Evolutionary conservation across 2,113 vertebrate species (phyloP).

Genomic region (Dolichallabes microphthalmus): DNA sequence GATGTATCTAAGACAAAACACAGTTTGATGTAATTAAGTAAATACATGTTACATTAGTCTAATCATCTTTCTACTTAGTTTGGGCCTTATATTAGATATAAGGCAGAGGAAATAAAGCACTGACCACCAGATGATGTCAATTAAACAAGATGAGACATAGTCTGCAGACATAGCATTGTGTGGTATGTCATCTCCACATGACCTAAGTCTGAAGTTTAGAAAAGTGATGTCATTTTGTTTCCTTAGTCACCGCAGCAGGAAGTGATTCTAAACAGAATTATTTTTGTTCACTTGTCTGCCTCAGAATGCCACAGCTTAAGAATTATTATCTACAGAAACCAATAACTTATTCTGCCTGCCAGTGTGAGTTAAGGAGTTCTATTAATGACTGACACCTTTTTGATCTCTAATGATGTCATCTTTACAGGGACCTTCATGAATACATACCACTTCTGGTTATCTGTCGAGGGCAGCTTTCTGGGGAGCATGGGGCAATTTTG

Average conservation of each 20-base stretch:
- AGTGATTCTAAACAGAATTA: constrained; percentile 21
- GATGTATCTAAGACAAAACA: not conserved
- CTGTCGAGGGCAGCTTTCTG: constrained; percentile 53
- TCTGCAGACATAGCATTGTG: not conserved
- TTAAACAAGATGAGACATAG: not conserved
- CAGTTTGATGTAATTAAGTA: too few relatives aligned
- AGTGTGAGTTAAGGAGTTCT: not conserved
- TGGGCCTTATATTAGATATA: not conserved
- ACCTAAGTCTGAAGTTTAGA: constrained; percentile 16
- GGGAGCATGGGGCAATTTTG: constrained; percentile 47
- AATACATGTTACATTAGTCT: not conserved
- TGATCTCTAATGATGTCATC: not conserved
- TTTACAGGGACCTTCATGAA: constrained; percentile 57
- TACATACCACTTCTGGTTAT: constrained; percentile 61
- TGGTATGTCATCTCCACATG: constrained; percentile 8
- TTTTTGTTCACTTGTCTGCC: constrained; percentile 5
- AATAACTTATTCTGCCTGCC: not conserved
- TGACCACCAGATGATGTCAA: not conserved
- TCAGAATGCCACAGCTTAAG: not conserved
- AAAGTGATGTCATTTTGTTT: constrained; percentile 21
- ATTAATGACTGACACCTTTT: not conserved
- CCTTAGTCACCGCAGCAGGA: constrained; percentile 38
- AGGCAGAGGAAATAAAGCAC: not conserved
- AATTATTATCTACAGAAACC: not conserved
- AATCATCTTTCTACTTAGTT: not conserved